Evolutionary conservation across 2,113 vertebrate species (phyloP).

Genomic region (Charina bottae): DNA sequence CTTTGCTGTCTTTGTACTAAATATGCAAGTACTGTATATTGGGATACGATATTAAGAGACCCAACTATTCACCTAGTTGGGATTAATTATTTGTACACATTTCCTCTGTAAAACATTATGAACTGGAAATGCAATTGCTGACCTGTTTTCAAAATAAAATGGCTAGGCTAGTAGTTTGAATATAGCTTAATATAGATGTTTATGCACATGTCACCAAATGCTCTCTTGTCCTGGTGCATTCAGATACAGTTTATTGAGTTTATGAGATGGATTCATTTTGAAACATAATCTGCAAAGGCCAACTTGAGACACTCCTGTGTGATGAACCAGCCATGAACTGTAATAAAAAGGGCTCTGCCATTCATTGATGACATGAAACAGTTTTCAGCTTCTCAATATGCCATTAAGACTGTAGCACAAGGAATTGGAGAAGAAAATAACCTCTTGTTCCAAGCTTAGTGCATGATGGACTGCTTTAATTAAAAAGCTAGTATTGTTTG

Average conservation of each 20-base stretch:
- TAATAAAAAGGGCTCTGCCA: rapidly evolving
- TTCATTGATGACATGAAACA: not conserved
- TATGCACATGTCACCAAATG: rapidly evolving
- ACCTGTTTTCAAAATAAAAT: not conserved
- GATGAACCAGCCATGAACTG: not conserved
- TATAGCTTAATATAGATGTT: not conserved
- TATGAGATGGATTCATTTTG: constrained; percentile 1
- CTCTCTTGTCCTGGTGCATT: not conserved
- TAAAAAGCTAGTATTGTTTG: rapidly evolving
- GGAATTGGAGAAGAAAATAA: not conserved
- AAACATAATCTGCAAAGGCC: not conserved
- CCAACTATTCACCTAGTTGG: not conserved
- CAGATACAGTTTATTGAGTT: not conserved
- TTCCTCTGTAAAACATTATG: rapidly evolving
- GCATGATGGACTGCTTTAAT: constrained; percentile 26
- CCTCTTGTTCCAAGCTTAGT: not conserved
- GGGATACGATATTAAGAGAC: not conserved
- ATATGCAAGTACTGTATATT: not conserved
- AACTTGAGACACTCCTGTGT: not conserved
- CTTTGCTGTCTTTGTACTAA: not conserved
- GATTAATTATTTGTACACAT: not conserved
- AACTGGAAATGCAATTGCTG: not conserved
- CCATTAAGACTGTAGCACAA: constrained; percentile 25
- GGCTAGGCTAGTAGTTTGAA: rapidly evolving
- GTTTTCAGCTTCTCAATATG: constrained; percentile 6